Evolutionary conservation across 2,113 vertebrate genomes (phyloP).

Genomic region (Falco punctatus): DNA sequence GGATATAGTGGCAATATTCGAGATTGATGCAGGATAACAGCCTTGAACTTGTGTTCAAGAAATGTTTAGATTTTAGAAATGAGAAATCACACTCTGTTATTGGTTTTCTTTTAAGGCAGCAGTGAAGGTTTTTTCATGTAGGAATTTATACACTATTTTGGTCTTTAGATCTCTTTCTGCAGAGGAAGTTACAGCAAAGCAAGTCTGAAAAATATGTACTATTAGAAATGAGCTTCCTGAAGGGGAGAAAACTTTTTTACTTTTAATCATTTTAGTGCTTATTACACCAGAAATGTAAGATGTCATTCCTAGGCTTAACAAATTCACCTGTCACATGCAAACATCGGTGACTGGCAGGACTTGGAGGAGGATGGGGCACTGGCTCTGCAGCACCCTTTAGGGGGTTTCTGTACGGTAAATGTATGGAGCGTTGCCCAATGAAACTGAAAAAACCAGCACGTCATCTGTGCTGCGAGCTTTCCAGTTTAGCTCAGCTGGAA

Average conservation of each 20-base stretch:
- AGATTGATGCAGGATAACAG: background rate
- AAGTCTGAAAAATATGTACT: background rate
- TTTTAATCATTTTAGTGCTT: background rate
- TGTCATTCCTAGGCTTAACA: background rate
- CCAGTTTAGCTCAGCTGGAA: background rate
- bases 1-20: background rate
- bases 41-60: background rate
- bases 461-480: background rate
- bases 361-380: background rate
- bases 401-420: background rate
- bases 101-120: background rate
- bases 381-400: background rate
- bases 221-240: background rate
- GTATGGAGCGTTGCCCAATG: fast-evolving
- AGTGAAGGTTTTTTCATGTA: background rate
- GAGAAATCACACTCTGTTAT: background rate
- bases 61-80: background rate
- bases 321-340: background rate
- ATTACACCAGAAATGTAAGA: background rate
- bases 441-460: background rate
- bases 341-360: background rate
- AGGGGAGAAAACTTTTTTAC: background rate
- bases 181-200: background rate
- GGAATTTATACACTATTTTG: background rate
- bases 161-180: background rate